Conservation (phyloP, 2,113 vertebrate genomes). For the Brachypodius melanocephalos region DNA sequence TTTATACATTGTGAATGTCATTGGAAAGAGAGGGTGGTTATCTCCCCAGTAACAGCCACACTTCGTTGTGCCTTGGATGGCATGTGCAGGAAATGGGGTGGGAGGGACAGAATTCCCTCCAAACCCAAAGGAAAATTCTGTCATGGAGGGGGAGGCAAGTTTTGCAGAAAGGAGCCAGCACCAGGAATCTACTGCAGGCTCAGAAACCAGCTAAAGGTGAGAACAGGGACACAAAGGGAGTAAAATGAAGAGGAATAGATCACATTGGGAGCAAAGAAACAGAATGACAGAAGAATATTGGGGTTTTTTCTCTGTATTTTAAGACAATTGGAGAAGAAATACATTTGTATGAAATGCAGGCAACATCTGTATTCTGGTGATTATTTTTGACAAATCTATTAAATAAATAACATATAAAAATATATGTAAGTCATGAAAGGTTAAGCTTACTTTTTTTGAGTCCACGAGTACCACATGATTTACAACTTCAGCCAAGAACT, state of each 20-base stretch:
- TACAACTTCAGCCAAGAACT: not conserved
- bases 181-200: not conserved
- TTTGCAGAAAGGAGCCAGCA: not conserved
- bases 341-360: not conserved
- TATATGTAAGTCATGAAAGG: not conserved
- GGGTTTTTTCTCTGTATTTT: not conserved
- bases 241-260: not conserved
- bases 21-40: not conserved
- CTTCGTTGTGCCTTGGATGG: not conserved
- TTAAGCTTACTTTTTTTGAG: not conserved
- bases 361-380: not conserved
- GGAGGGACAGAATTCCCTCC: not conserved
- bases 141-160: not conserved
- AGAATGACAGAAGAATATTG: not conserved
- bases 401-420: not conserved
- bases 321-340: not conserved
- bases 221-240: not conserved
- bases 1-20: rapidly evolving
- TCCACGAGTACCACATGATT: not conserved
- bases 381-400: not conserved
- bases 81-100: rapidly evolving
- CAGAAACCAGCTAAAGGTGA: not conserved
- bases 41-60: too few relatives aligned
- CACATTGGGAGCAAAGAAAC: not conserved
- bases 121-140: not conserved